These are phyloP conservation scores for Prietella phreatophila DNA, from an alignment of 2,113 vertebrate species.

Conservation along the genomic window DNA sequence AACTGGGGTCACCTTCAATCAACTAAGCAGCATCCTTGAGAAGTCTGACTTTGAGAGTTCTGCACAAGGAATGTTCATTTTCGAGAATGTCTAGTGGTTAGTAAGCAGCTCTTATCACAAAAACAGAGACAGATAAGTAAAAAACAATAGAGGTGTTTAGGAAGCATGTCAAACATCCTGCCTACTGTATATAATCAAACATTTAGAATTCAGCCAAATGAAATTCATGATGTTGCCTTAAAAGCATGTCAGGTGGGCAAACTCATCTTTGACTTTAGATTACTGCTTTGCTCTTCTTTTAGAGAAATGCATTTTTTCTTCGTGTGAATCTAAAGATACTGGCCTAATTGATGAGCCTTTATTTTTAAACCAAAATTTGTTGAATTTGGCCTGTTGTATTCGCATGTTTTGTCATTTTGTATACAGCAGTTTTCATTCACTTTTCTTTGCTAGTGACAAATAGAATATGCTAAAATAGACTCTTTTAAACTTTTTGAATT, in stretches of 20 bases:
- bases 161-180: background rate
- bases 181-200: background rate
- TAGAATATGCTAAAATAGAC: background rate
- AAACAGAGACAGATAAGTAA: background rate
- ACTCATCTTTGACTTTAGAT: background rate
- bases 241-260: background rate
- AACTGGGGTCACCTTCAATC: conserved; percentile 24
- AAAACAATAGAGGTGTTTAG: background rate
- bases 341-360: background rate
- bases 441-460: background rate
- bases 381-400: background rate
- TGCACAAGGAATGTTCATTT: background rate
- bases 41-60: background rate
- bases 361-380: background rate
- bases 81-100: background rate
- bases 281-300: background rate
- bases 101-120: background rate
- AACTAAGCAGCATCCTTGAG: background rate
- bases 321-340: background rate
- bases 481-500: too few relatives aligned
- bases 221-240: background rate
- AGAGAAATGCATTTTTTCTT: background rate
- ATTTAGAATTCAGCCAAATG: background rate
- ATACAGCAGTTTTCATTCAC: background rate
- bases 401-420: background rate